These are phyloP conservation scores for Marmota flaviventris DNA, from an alignment of 2,113 vertebrate species.

Conservation along the genomic window DNA sequence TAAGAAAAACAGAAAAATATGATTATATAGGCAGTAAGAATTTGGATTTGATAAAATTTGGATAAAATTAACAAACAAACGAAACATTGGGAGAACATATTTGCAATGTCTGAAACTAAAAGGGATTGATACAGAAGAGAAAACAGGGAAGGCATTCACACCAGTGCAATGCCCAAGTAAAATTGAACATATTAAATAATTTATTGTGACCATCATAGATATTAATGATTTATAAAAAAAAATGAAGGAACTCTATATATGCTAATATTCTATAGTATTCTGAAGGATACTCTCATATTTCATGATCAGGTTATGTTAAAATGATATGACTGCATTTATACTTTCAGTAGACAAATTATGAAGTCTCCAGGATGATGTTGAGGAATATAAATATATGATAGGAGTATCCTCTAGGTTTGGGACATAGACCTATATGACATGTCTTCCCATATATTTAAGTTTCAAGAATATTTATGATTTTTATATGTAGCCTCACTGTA, in stretches of 20 bases:
- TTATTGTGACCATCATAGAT: background rate
- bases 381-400: background rate
- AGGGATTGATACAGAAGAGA: background rate
- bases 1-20: background rate
- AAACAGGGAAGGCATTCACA: background rate
- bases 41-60: background rate
- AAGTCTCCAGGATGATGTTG: background rate
- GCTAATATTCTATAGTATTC: background rate
- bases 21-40: background rate
- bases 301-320: background rate
- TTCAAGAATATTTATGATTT: background rate
- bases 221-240: background rate
- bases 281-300: background rate
- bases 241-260: background rate
- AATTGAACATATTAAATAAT: background rate
- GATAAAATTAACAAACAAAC: background rate
- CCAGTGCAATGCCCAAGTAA: background rate
- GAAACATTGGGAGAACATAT: background rate
- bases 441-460: background rate
- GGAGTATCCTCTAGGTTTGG: background rate
- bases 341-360: background rate
- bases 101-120: background rate
- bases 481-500: too few species aligned
- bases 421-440: background rate
- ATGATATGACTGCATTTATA: background rate